Conservation (phyloP, 2,113 vertebrate genomes). For the Gallinago media region DNA sequence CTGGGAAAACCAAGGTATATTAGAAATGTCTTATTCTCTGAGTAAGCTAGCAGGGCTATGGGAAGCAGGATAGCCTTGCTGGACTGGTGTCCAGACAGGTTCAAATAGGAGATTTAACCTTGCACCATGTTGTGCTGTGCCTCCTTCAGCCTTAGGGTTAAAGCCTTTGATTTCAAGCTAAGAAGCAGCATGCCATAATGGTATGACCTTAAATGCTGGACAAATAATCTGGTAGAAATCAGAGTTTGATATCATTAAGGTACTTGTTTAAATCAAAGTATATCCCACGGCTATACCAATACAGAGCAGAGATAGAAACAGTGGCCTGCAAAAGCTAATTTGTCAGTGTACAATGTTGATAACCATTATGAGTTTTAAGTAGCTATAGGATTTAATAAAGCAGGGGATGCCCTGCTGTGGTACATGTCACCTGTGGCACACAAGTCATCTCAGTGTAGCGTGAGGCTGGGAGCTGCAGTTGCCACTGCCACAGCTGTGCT, state of each 20-base stretch:
- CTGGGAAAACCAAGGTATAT: background rate
- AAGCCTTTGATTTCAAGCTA: background rate
- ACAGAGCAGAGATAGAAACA: background rate
- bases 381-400: background rate
- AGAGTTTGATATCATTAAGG: background rate
- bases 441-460: background rate
- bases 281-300: background rate
- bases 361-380: background rate
- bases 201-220: background rate
- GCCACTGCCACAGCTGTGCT: background rate
- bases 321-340: background rate
- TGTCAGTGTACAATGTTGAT: background rate
- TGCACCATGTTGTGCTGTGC: background rate
- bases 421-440: fast-evolving
- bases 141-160: background rate
- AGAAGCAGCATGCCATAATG: background rate
- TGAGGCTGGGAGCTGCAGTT: background rate
- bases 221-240: background rate
- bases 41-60: background rate
- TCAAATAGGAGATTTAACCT: background rate
- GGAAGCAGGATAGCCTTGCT: background rate
- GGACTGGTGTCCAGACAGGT: background rate
- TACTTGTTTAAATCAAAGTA: background rate
- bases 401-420: background rate
- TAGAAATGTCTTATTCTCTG: background rate